Base-by-base conservation (phyloP, 2,797 vertebrate species). In the Bradypus variegatus region DNA sequence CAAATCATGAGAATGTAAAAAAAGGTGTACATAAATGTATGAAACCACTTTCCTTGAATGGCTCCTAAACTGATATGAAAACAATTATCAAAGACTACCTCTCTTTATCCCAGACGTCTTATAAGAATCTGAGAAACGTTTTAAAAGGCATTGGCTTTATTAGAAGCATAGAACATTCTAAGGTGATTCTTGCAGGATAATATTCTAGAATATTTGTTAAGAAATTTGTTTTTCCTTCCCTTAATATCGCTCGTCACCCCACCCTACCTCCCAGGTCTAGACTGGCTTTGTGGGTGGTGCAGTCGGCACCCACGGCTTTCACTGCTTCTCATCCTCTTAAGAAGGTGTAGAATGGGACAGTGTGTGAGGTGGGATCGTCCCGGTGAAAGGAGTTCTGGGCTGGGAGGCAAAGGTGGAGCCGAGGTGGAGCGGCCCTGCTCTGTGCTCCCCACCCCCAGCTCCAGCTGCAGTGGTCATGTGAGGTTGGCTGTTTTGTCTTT, bases 131-230 rank as follows among this genome's bases (percentile, higher is more conserved):
- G 58, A 58, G 62, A 65, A 70, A 77, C 31, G 50, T 91, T 79
- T 91, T 29, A 50, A 87, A 89, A 83, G 18, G 8, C 53, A 53
- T 84, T 87, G 67, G 41, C 50, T 33, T 69, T 73, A 73, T 86
- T 69, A 82, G 85, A 86, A 76, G 29, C 31, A 80, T 23, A 77
- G 79, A 77, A 8, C 38, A 53, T 86, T 91, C 41, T n/a, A 60
- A 82, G 25, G 23, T 53, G 50, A 91, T 73, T 88, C 72, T 55
- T 82, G 36, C 78, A 64, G 41, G 31, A 75, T 70, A 86, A 79
- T 91, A 91, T 86, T 78, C n/a, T 87, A 89, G 58, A 79, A 70
- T 41, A 58, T n/a, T 84, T 80, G 27, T 36, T 23, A 69, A 88
- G 36, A 23, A 19, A 13, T 23, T 79, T 50, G 19, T 33, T 86